A percentile compares a stretch with the other conserved stretches of the same genome.
Evolutionary conservation across 2,113 vertebrate genomes (phyloP).

Genomic region (Phalacrocorax brasilianus): DNA sequence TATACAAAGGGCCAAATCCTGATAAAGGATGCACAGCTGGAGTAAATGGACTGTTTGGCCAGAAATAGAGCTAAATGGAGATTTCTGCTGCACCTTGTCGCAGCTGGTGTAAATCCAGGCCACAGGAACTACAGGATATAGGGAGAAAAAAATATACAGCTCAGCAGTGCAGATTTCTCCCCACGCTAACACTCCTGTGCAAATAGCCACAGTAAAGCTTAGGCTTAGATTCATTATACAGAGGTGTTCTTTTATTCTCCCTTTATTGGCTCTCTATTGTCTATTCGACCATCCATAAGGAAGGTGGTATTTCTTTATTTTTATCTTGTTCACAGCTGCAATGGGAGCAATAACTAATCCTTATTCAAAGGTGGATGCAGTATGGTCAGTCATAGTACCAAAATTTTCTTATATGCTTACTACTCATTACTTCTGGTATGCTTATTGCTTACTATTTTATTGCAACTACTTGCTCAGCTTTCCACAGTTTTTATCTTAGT

Average conservation of each 20-base stretch:
- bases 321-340: background rate
- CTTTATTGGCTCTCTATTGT: background rate
- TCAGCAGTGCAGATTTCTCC: background rate
- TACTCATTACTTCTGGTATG: background rate
- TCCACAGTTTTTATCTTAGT: background rate
- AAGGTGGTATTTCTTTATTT: background rate
- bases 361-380: background rate
- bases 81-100: background rate
- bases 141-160: background rate
- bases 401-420: background rate
- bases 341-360: background rate
- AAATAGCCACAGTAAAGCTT: background rate
- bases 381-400: background rate
- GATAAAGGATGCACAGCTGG: background rate
- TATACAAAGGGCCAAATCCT: constrained; percentile 19
- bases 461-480: background rate
- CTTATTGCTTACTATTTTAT: background rate
- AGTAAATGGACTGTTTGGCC: background rate
- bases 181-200: background rate
- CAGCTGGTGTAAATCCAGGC: background rate
- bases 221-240: background rate
- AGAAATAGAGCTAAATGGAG: background rate
- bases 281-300: background rate
- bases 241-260: background rate
- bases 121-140: background rate